Percentiles rank a stretch among this genome's conserved stretches.
Evolutionary conservation across 2,797 vertebrate genomes (phyloP).

Genomic region (Phrynocephalus forsythii): DNA sequence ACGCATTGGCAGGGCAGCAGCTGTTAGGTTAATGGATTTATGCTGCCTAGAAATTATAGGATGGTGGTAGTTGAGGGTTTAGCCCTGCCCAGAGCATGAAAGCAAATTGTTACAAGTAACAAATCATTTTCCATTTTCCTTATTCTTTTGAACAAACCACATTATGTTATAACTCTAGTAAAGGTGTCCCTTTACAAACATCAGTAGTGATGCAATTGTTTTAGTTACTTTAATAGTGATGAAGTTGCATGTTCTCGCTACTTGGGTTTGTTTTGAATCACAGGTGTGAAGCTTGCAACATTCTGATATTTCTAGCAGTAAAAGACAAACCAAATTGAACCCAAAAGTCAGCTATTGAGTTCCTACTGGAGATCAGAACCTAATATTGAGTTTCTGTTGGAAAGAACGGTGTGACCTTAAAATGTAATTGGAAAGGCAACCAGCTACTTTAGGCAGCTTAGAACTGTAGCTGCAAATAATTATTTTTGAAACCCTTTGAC

Average conservation of each 20-base stretch:
- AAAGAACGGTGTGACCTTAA: too few relatives aligned
- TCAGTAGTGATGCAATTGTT: not conserved
- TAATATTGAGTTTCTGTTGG: too few relatives aligned
- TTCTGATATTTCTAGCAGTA: not conserved
- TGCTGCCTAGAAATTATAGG: not conserved
- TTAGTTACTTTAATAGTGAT: not conserved
- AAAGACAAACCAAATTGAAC: too few relatives aligned
- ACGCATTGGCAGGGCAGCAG: not conserved
- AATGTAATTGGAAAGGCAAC: too few relatives aligned
- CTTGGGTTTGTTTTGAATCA: not conserved
- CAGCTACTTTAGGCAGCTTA: too few relatives aligned
- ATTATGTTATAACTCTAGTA: not conserved
- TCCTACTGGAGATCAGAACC: too few relatives aligned
- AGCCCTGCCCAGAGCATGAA: not conserved
- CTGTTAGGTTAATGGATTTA: not conserved
- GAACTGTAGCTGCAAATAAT: too few relatives aligned
- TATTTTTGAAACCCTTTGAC: too few relatives aligned
- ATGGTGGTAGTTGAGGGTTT: not conserved
- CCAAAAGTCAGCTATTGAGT: too few relatives aligned
- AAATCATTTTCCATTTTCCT: not conserved
- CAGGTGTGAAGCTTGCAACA: not conserved
- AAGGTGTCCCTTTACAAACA: too few relatives aligned
- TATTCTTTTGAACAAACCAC: not conserved
- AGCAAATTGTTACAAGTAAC: not conserved
- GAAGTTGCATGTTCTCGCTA: not conserved